Base-by-base conservation (phyloP, 2,113 vertebrate genomes). In the Sander lucioperca region DNA sequence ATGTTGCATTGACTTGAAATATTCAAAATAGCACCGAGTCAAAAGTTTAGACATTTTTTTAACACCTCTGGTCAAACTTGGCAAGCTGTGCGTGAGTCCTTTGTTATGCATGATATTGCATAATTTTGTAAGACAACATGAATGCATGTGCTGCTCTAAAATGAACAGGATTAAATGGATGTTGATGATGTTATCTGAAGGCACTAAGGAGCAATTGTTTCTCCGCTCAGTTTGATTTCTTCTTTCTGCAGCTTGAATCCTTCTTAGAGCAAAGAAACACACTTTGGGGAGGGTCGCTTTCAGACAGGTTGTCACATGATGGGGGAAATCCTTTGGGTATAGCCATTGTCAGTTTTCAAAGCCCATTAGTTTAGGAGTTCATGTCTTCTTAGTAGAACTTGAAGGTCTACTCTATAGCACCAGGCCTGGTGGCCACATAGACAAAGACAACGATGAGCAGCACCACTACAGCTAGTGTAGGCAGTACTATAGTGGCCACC, bases 361-460 rank as follows among this genome's bases (percentile, higher is more conserved):
- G 45, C 64, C 64, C 27, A 57, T 80, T 39, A 63, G 27, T 69
- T 15, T 51, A 30, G 23, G 12, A 77, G 56, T 74, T 68, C 63
- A 69, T 75, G 54, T 70, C 65, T 27, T 39, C 65, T 18, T 5
- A 54, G 47, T 25, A 30, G 30, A 33, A 36, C 47, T n/a, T 16
- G 1, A 9, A 30, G 2, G 48, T 75, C 77, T 91, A 99, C 91
- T 97, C 96, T 0, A 97, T 93, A 39, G 95, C 90, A 1, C 94
- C 94, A 0, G 98, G 98, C 54, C 98, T 96, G 0, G 98, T 99
- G 0, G 98, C 98, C 91, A 98, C 97, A 0, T 99, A 99, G 54
- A 99, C 97, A 4, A 99, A 98, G 0, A 99, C 93, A 2, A 99
- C 96, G 1, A 99, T 99, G 74, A 99, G 92, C 21, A 98, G 89